These are phyloP conservation scores for Holothuria leucospilota DNA, from an alignment of 53 echinoderm and acorn worm genomes.

Conservation along the genomic window DNA sequence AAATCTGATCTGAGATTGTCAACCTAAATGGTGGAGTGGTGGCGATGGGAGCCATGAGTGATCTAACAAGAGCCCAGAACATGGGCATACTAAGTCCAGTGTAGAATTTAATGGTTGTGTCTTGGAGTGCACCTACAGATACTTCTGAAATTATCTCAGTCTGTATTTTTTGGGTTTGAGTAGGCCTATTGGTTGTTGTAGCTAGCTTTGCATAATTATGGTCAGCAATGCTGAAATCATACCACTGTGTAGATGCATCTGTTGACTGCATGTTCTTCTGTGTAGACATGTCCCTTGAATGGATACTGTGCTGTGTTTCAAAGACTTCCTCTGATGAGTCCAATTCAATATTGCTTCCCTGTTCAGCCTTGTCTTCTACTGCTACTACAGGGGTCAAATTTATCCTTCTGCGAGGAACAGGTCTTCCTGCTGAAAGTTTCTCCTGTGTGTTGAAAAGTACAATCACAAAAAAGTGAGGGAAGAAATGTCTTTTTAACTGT, in stretches of 20 bases:
- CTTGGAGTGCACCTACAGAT: not conserved
- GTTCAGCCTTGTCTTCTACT: not conserved
- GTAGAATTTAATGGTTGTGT: not conserved
- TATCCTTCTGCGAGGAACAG: not conserved
- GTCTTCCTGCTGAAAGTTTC: not conserved
- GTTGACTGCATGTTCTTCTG: not conserved
- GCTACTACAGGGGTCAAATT: not conserved
- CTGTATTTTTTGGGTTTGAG: not conserved
- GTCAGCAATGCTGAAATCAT: not conserved
- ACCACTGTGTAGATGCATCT: not conserved
- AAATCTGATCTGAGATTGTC: too few relatives aligned
- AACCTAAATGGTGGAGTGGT: too few relatives aligned
- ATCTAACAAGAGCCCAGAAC: slow-evolving; percentile 61
- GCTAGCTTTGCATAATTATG: not conserved
- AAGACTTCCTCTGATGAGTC: too few relatives aligned
- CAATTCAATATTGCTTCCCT: not conserved
- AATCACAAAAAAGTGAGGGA: not conserved
- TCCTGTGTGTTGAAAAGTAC: too few relatives aligned
- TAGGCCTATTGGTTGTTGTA: not conserved
- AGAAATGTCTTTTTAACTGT: too few relatives aligned
- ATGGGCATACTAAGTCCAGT: not conserved
- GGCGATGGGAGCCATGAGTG: too few relatives aligned
- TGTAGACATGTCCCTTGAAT: too few relatives aligned
- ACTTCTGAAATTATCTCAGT: not conserved
- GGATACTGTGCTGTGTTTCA: too few relatives aligned